Base-by-base conservation (phyloP, 2,113 vertebrate species). In the Leptosomus discolor region DNA sequence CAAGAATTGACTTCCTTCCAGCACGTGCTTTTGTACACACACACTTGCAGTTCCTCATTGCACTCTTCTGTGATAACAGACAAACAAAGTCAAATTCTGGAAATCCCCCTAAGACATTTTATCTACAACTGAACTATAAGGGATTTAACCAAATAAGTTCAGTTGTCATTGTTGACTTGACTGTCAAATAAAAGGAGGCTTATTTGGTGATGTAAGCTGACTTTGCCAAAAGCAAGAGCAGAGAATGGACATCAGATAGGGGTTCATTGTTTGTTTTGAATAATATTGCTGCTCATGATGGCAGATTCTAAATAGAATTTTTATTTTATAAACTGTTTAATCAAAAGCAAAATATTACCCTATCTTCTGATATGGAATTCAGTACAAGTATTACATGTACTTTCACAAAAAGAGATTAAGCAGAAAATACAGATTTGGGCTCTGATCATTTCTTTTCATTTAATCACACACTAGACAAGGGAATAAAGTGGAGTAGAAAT, bases 201-300 rank as follows among this genome's bases (percentile, higher is more conserved):
- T 67, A 18, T 88, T 23, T 68, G 63, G 39, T 89, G 93, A 95
- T 95, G 50, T 41, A 79, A 82, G 21, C 12, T 65, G 84, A 93
- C 93, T 95, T 96, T 95, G 89, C 87, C 23, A 1, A 90, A 90
- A 96, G 78, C 77, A 94, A 96, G 46, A 90, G 36, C 30, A 82
- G 54, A 84, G 27, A 78, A 36, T 4, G 34, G 84, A 76, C 39
- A 82, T 70, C 60, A 74, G 45, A 70, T 12, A 46, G 13, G 8
- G 26, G 27, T 22, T 64, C 18, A 9, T 43, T 54, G 8, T 54
- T 64, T 29, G 5, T 50, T 74, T 94, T 64, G 48, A 85, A 32
- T 41, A 79, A 15, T 11, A 8, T 2, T 56, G 17, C 16, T 45
- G 4, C 4, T 77, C 17, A n/a, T 37, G 20, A 77, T 15, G 43